A percentile compares a stretch with the other conserved stretches of the same genome.
Evolutionary conservation across 2,113 vertebrate genomes (phyloP).

Genomic region (Brachyhypopomus occidentalis): DNA sequence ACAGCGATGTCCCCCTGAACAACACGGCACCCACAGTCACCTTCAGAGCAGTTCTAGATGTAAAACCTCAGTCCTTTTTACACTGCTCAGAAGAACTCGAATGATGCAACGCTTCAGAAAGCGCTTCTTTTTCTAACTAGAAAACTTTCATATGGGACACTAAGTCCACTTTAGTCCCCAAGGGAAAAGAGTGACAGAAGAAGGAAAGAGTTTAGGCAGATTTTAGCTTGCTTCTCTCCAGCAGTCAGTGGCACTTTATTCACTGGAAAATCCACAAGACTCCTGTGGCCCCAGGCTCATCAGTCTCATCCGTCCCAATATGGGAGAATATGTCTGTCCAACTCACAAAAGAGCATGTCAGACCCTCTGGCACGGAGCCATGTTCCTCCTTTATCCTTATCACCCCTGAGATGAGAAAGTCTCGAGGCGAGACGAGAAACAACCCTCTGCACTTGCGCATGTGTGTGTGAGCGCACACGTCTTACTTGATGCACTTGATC

Average conservation of each 20-base stretch:
- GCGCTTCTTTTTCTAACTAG: not conserved
- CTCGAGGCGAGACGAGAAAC: not conserved
- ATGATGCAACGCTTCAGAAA: not conserved
- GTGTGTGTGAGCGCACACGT: not conserved
- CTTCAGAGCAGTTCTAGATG: not conserved
- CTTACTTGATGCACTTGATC: conserved; percentile 99
- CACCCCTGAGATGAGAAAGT: not conserved
- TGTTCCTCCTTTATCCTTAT: not conserved
- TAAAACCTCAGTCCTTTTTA: not conserved
- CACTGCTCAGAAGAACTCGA: not conserved
- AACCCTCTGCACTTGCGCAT: not conserved
- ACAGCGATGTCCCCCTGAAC: not conserved
- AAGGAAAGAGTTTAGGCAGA: conserved; percentile 6
- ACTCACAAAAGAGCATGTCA: conserved; percentile 58
- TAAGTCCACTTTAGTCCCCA: conserved; percentile 18
- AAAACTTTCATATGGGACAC: conserved; percentile 6
- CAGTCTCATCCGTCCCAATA: conserved; percentile 60
- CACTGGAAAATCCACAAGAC: conserved; percentile 60
- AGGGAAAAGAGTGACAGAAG: conserved; percentile 12
- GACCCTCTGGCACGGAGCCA: conserved; percentile 51
- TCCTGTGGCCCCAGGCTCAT: conserved; percentile 49
- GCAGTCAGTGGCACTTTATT: conserved; percentile 49
- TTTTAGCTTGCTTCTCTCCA: conserved; percentile 22
- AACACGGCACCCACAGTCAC: not conserved
- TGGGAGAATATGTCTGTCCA: conserved; percentile 62